Percentiles rank a stretch among this genome's conserved stretches.
phyloP scores from a whole-genome alignment of 2,113 vertebrate genomes.

The Oxygymnocypris stewartii region DNA sequence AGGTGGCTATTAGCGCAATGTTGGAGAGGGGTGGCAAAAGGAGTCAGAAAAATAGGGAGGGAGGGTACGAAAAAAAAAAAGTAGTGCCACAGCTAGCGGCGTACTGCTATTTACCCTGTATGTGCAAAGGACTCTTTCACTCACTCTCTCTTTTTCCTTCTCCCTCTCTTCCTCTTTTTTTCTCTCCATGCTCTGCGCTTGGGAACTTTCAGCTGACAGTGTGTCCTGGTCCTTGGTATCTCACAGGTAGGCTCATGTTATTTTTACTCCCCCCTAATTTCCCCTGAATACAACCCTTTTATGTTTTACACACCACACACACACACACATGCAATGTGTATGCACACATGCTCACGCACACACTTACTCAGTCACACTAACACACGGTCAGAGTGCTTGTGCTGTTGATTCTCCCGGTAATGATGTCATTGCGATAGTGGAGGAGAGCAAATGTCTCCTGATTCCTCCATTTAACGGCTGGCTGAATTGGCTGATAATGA shows the following conservation, averaged over 20 bases:
- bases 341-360: constrained; percentile 22
- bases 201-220: constrained; percentile 50
- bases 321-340: constrained; percentile 4
- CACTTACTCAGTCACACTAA: constrained; percentile 40
- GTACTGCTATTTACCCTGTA: constrained; percentile 60
- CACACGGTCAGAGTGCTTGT: constrained; percentile 66
- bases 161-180: constrained; percentile 34
- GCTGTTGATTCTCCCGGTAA: constrained; percentile 82
- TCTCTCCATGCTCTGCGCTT: constrained; percentile 24
- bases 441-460: constrained; percentile 87
- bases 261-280: constrained; percentile 32
- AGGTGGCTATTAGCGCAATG: constrained; percentile 72
- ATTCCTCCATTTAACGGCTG: constrained; percentile 89
- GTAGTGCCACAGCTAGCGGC: constrained; percentile 64
- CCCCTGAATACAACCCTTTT: constrained; percentile 21
- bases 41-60: constrained; percentile 20
- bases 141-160: constrained; percentile 38
- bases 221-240: constrained; percentile 42
- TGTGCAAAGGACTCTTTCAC: constrained; percentile 47
- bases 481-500: constrained; percentile 87
- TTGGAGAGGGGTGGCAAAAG: constrained; percentile 41
- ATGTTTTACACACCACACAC: constrained; percentile 39
- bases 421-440: constrained; percentile 88
- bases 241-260: constrained; percentile 52
- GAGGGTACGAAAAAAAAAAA: constrained; percentile 59